Percentiles rank a stretch among this genome's conserved stretches.
Evolutionary conservation across 2,888 invertebrate species (phyloP).

Genomic region (Zhuqinia jingwanae): DNA sequence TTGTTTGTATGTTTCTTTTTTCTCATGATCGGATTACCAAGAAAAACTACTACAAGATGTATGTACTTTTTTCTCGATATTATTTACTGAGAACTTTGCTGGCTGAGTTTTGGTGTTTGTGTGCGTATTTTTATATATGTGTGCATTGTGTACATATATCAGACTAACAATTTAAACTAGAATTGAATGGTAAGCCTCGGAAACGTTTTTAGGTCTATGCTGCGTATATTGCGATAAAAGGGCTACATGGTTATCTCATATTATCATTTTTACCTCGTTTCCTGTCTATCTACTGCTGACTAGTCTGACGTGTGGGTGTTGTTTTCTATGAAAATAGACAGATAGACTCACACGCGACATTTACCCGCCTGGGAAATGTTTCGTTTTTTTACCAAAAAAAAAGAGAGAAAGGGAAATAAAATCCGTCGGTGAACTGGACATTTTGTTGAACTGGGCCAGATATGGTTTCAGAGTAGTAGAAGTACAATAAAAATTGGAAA

Average conservation of each 20-base stretch:
- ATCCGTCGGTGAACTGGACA: background rate
- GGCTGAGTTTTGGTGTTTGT: background rate
- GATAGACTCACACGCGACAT: conserved; percentile 52
- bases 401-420: background rate
- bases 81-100: background rate
- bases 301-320: background rate
- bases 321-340: background rate
- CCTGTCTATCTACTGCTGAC: no score
- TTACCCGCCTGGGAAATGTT: conserved; percentile 51
- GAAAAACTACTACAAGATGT: no score
- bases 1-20: conserved; percentile 19
- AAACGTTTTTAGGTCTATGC: no score
- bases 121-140: no score
- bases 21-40: conserved; percentile 59
- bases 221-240: no score
- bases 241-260: no score
- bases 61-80: background rate
- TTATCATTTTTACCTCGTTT: no score
- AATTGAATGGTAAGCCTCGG: no score
- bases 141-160: no score
- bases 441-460: background rate
- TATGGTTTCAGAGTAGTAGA: background rate
- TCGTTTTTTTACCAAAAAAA: background rate
- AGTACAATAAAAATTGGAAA: conserved; percentile 25
- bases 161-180: no score